Evolutionary conservation across 1,140 invertebrate genomes (phyloP), one percentile per base, ranked within the genome.

Genomic region (Solenopsis fugax): DNA sequence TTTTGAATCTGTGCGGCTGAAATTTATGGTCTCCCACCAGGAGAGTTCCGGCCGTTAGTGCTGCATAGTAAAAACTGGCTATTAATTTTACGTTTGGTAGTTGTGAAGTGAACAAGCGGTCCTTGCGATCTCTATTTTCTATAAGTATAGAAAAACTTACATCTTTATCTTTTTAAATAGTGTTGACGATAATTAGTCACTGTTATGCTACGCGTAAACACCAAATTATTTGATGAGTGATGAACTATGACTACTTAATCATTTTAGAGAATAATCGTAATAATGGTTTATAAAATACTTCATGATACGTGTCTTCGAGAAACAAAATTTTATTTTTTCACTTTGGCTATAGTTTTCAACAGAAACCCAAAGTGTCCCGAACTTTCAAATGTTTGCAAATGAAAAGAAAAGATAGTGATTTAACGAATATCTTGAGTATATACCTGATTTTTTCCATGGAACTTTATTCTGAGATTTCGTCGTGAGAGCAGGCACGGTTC

Each of bases 1-100:
- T 94, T 94, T 93, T 94, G 95, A 94, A 95, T 95, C 95, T 92
- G 94, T 94, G 93, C 92, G 45, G 91, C 90, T 91, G 93, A 95
- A 95, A 96, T 96, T 95, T 95, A 96, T 95, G 91, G 89, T 92
- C 92, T 92, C 90, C 92, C 92, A 90, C 91, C 92, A 93, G 64
- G 48, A 60, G 21, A 85, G 85, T 76, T 72, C 65, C 60, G 69
- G 73, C 71, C 87, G 84, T 90, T 80, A 90, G 88, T 69, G 92
- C 88, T 85, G 89, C 88, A 73, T 75, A 41, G 72, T 91, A 91
- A 92, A 90, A 91, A 90, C 88, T 85, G 81, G 77, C 91, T 90
- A 94, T 94, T 94, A 93, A 94, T 92, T 93, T 90, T 85, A 86
- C 91, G 88, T 93, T 93, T 93, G 82, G 34, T 77, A 69, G 67